Evolutionary conservation across 2,797 vertebrate genomes (phyloP), one percentile per base, ranked within the genome.

Genomic region (Rhinatrema bivittatum): DNA sequence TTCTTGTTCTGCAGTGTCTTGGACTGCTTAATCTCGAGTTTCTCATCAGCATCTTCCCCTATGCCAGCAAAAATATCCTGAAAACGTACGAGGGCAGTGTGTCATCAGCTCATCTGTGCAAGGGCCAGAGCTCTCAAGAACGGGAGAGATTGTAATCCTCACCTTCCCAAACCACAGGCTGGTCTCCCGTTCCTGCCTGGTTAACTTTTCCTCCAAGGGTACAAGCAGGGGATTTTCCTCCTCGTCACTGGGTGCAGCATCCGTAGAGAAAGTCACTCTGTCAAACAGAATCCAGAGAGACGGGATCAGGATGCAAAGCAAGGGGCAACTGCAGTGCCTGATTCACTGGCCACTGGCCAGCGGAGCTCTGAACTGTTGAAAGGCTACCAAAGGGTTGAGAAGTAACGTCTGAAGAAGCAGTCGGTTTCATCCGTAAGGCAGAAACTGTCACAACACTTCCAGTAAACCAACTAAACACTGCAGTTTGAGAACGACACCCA

Each of bases 81-180:
- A 3, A 22, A 26, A 3, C 1, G 4, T n/a, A 19, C 8, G 6
- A 23, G n/a, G 3, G 10, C 25, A 0, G 0, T 6, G 10, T 53
- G 24, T 55, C 36, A 8, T 13, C 4, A 12, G 23, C 13, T 21
- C 12, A 21, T 16, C 12, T 17, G n/a, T 7, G 10, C 11, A 10
- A 22, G 17, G 6, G 3, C 6, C 4, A 4, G 29, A 1, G 3
- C 13, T 36, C 10, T 3, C 6, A n/a, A 3, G 5, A 25, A 14
- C 34, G 15, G 5, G 12, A 32, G 30, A 26, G 25, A 20, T 18
- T 20, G 27, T 27, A 3, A 16, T 7, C 33, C 57, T 30, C 46
- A 92, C 95, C 84, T 98, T 98, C 57, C 88, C 92, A 15, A 98
- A 98, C 95, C 95, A 98, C 56, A 98, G 50, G 64, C 42, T 81